Base-by-base conservation (phyloP, 2,113 vertebrate genomes). In the Dasyornis broadbenti region DNA sequence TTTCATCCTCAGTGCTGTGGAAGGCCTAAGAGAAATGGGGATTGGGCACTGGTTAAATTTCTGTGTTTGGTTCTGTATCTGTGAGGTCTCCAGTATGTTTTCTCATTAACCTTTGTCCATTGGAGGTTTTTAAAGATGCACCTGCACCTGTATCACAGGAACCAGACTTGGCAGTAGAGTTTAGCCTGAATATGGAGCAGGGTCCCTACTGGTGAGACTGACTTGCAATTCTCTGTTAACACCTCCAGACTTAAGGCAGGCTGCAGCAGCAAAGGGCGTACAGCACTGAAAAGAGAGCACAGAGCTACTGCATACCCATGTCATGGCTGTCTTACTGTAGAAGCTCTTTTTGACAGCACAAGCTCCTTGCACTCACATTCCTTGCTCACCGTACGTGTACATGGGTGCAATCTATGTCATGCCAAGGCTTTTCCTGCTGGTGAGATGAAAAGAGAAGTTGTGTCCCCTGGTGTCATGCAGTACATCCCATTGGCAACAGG, bases 261-360 rank as follows among this genome's bases (percentile, higher is more conserved):
- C 68, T 75, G 17, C 35, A 60, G 56, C 72, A 72, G 53, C 27
- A 33, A 22, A 65, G 72, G 26, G 10, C 50, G 15, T n/a, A 4
- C 24, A 45, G 65, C 42, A 4, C 49, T 54, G 49, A 35, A 27
- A 31, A 22, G 60, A 42, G 45, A 30, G 18, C 45, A 17, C 7
- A 31, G 60, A 73, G 52, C n/a, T 69, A 16, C 33, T 0, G 0
- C 53, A 3, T 35, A 11, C 39, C 47, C 13, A 0, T 40, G 2
- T 47, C 19, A 9, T 15, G 63, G n/a, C 63, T 69, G 0, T 37
- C 3, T 52, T 42, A 6, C 5, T 3, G 44, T 8, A 33, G 18
- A 52, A 28, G 30, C 49, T 71, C 26, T 50, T 84, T 64, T 54
- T 44, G 30, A 53, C 31, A 37, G 56, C 39, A 40, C 11, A 54